Base-by-base conservation (phyloP, 2,113 vertebrate genomes). In the Malurus alboscapulatus region DNA sequence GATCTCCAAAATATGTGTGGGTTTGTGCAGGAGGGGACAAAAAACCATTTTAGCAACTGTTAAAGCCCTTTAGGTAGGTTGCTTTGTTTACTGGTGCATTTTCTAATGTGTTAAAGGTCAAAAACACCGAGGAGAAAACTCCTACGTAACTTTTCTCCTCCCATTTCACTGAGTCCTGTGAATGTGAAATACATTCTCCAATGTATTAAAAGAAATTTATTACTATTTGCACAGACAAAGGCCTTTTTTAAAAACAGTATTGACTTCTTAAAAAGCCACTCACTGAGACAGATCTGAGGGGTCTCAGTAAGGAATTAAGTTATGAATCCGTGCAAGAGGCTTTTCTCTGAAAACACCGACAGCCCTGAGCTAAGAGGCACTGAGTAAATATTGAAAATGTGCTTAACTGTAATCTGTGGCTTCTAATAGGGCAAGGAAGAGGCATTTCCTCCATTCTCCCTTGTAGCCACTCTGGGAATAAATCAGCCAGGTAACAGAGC, bases 111-210 rank as follows among this genome's bases (percentile, higher is more conserved):
- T 25, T 51, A 67, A 88, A 81, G 20, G 32, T 51, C 66, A 63
- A 36, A 83, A 92, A 44, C 14, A 2, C 17, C 7, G 34, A 17
- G 14, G 47, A 93, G 34, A 77, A 88, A 88, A 74, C 0, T 0
- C 29, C 47, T 10, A 19, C 17, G 0, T 2, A 40, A 47, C 10
- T 78, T 87, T 69, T 22, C 57, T 34, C 7, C 30, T 59, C 8
- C 7, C 4, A 2, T 48, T 40, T 63, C 61, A 5, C 24, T 1
- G 7, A 67, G 55, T 55, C 20, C 44, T 17, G 40, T 1, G 0
- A 57, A n/a, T 9, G 14, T 5, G 17, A 54, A 84, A 40, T 8
- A 8, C 2, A 20, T 48, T 84, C 32, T 38, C 71, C 34, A 13
- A 3, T 40, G 42, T 26, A 11, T 45, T 76, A 34, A 58, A 8